phyloP scores from a whole-genome alignment of 1,140 invertebrate genomes.

The Drosophila pseudoananassae region DNA sequence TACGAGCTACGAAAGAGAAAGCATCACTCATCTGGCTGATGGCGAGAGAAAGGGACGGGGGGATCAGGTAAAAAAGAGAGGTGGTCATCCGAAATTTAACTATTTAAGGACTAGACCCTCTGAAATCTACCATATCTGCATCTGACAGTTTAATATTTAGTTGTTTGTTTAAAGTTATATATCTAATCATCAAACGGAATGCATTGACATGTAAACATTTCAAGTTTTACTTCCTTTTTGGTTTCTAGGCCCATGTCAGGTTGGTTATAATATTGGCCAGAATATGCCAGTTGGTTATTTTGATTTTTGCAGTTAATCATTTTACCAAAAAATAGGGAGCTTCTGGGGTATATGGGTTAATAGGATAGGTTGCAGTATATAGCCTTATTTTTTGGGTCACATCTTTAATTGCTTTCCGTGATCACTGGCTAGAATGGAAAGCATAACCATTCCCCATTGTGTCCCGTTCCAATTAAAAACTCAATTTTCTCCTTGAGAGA shows the following conservation, averaged over 20 bases:
- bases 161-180: conserved; percentile 32
- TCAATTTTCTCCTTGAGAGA: conserved; percentile 21
- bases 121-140: conserved; percentile 14
- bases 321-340: too few relatives aligned
- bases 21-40: conserved; percentile 25
- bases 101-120: neutral
- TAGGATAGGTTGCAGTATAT: too few relatives aligned
- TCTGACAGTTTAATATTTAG: conserved; percentile 66
- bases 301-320: too few relatives aligned
- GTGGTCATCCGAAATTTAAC: conserved; percentile 7
- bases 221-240: too few relatives aligned
- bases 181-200: conserved; percentile 71
- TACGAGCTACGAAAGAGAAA: conserved; percentile 20
- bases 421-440: too few relatives aligned
- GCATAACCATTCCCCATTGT: neutral
- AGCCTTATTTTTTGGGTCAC: neutral
- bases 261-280: too few relatives aligned
- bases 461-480: conserved; percentile 32
- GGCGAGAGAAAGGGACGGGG: neutral
- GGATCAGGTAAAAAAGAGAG: neutral
- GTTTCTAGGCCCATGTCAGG: too few relatives aligned
- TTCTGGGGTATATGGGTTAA: neutral
- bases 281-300: too few relatives aligned
- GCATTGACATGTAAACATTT: conserved; percentile 74
- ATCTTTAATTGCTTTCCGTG: neutral